Base-by-base conservation (phyloP, 2,113 vertebrate species). In the Myiozetetes cayanensis region DNA sequence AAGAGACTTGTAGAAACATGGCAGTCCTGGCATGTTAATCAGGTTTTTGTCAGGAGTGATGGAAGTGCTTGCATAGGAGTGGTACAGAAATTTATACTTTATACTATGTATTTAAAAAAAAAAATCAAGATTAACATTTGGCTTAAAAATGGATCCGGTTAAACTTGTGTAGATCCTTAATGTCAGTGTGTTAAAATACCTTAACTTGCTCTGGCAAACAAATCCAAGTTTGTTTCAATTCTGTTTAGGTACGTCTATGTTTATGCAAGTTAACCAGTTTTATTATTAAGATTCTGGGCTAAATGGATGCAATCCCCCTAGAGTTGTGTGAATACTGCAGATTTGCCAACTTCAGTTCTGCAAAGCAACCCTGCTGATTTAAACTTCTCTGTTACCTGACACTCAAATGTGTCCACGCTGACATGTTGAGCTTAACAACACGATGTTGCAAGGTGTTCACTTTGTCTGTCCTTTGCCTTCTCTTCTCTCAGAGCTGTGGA, bases 1-100 rank as follows among this genome's bases (percentile, higher is more conserved):
- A 17, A 63, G 25, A 86, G 61, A 44, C 92, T 88, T 96, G 93
- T 77, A 87, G 86, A 53, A 85, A 92, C 93, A 75, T 75, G 77
- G 65, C 85, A 91, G 35, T 50, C 30, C 63, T 85, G 67, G 85
- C 76, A 44, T 9, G 10, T 58, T 90, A 90, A 90, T 90, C 65
- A 61, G 72, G 4, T 50, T 78, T 81, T 59, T 93, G 70, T 41
- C 63, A 63, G 50, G 31, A 78, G 46, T 87, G 53, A 55, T 66
- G 49, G 83, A 81, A 82, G 37, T 56, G 23, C 37, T 78, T 19
- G 27, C 37, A 30, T 13, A 71, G 39, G 18, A 74, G 61, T 13
- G 14, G 25, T 37, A n/a, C 14, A 30, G 20, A 84, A 85, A 58
- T 49, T 28, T 70, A 3, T 58, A 9, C 83, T 85, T 85, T 50